A percentile compares a stretch with the other conserved stretches of the same genome.
These are phyloP conservation scores for Triplophysa siluroides DNA, from an alignment of 2,113 vertebrate genomes.

Conservation along the genomic window DNA sequence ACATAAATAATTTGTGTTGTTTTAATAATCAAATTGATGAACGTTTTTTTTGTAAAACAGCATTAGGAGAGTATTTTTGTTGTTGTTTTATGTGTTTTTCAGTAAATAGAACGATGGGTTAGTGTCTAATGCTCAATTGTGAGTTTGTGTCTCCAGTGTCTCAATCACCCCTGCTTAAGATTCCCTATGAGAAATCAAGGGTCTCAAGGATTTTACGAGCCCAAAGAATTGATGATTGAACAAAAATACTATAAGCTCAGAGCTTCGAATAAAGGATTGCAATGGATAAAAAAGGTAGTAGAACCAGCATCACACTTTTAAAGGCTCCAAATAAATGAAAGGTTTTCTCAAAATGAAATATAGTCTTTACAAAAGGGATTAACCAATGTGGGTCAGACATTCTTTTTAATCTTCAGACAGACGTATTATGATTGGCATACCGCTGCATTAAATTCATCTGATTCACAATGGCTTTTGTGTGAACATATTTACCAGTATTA, in stretches of 20 bases:
- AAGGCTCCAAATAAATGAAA: background rate
- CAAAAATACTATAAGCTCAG: background rate
- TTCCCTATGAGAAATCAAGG: background rate
- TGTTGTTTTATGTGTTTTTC: too few relatives aligned
- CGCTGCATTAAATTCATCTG: background rate
- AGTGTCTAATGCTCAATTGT: too few relatives aligned
- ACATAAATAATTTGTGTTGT: too few relatives aligned
- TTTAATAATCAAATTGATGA: too few relatives aligned
- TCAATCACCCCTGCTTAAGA: background rate
- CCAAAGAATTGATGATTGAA: background rate
- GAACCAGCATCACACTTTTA: background rate
- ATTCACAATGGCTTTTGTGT: background rate
- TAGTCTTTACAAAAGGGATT: constrained; percentile 27
- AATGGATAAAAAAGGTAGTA: background rate
- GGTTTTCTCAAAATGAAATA: constrained; percentile 11
- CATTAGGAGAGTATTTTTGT: too few relatives aligned
- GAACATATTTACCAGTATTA: background rate
- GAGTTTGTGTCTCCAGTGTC: too few relatives aligned
- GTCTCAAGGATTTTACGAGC: background rate
- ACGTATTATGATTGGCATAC: background rate
- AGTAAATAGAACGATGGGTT: too few relatives aligned
- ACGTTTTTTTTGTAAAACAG: too few relatives aligned
- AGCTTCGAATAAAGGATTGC: background rate
- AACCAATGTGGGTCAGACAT: constrained; percentile 18
- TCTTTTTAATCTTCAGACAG: background rate